Conservation (phyloP, 2,113 vertebrate genomes). For the Neolamprologus caudopunctatus region DNA sequence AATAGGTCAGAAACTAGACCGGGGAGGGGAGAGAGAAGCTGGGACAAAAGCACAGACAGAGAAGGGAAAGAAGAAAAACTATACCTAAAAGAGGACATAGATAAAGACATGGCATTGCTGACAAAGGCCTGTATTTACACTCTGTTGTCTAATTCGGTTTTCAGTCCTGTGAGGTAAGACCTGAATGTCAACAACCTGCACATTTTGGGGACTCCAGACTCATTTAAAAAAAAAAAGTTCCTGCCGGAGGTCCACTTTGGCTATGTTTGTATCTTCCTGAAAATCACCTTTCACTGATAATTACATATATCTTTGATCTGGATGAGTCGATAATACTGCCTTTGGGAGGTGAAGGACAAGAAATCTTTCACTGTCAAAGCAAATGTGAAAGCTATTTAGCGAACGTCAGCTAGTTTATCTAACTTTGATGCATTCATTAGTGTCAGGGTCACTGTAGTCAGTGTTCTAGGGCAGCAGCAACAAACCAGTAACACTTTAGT, state of each 20-base stretch:
- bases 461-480: neutral
- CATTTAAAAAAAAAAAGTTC: neutral
- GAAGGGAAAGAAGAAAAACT: neutral
- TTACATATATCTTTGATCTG: neutral
- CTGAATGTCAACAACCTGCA: neutral
- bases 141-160: neutral
- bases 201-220: neutral
- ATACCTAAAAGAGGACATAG: neutral
- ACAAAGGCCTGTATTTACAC: neutral
- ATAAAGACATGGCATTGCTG: neutral
- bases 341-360: neutral
- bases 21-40: neutral
- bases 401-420: neutral
- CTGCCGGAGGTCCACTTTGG: neutral
- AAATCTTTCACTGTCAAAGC: neutral
- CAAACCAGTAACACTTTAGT: neutral
- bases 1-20: conserved; percentile 58
- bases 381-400: neutral
- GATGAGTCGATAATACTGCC: neutral
- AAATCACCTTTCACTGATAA: neutral
- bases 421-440: neutral
- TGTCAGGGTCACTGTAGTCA: neutral
- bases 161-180: neutral
- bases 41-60: neutral
- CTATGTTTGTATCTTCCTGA: neutral